Conservation (phyloP, 2,797 vertebrate genomes). For the Poeciliopsis infans region DNA sequence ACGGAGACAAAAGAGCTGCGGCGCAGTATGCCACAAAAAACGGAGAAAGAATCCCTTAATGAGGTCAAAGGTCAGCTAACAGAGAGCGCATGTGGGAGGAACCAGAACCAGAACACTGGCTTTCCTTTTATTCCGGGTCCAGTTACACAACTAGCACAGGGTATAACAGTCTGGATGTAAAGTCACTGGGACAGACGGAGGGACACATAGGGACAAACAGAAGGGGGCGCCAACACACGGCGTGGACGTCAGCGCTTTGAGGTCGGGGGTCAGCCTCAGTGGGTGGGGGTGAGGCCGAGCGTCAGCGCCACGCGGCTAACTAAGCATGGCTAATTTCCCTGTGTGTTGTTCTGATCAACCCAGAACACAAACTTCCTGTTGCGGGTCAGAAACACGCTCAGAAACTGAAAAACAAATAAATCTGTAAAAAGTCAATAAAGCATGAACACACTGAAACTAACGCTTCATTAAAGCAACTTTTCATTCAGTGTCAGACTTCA, state of each 20-base stretch:
- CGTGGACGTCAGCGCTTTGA: not conserved
- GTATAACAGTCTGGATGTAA: conserved; percentile 5
- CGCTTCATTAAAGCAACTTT: not conserved
- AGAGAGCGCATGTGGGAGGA: conserved; percentile 48
- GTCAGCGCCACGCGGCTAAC: not conserved
- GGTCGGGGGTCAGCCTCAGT: conserved; percentile 1
- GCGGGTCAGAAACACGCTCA: not conserved
- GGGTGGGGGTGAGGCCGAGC: conserved; percentile 14
- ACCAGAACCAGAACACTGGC: conserved; percentile 48
- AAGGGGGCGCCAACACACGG: not conserved
- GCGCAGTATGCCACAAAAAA: conserved; percentile 55
- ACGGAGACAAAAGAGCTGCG: conserved; percentile 53
- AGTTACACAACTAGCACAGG: conserved; percentile 39
- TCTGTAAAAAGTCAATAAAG: too few relatives aligned
- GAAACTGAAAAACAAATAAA: not conserved
- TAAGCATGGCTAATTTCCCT: not conserved
- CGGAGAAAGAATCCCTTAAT: conserved; percentile 61
- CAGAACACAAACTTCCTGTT: not conserved
- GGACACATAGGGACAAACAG: not conserved
- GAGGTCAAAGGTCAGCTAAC: conserved; percentile 60
- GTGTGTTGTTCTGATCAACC: not conserved
- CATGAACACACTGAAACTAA: too few relatives aligned
- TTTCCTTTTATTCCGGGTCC: conserved; percentile 43
- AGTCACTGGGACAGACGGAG: not conserved
- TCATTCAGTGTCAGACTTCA: not conserved